A percentile compares a stretch with the other conserved stretches of the same genome.
Evolutionary conservation across 1,140 invertebrate genomes (phyloP).

Genomic region (Steinernema khuongi): DNA sequence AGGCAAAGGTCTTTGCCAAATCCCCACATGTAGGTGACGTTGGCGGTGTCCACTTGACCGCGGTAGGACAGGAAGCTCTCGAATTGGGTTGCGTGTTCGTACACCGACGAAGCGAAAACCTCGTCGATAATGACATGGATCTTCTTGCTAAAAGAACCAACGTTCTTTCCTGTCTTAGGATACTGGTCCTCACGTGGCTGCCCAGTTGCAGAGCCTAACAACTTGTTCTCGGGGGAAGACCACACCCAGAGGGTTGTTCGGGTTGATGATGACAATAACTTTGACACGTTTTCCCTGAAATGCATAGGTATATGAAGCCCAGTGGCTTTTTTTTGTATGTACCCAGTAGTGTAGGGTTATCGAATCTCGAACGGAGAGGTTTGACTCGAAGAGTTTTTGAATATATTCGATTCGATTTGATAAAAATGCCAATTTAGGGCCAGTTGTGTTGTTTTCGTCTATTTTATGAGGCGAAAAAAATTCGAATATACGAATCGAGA

Average conservation of each 20-base stretch:
- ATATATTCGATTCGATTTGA: too few species aligned
- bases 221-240: conserved; percentile 27
- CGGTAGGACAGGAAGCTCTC: neutral
- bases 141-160: conserved; percentile 28
- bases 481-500: too few species aligned
- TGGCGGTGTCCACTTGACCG: neutral
- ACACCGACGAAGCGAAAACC: conserved; percentile 34
- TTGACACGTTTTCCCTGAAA: conserved; percentile 27
- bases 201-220: conserved; percentile 35
- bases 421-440: too few species aligned
- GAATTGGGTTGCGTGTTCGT: neutral
- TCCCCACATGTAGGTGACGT: neutral
- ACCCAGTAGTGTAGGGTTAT: too few species aligned
- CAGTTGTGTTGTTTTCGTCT: too few species aligned
- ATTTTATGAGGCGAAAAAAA: too few species aligned
- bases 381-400: too few species aligned
- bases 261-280: conserved; percentile 39
- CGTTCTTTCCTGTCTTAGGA: conserved; percentile 14
- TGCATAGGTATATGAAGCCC: too few species aligned
- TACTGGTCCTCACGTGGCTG: conserved; percentile 20
- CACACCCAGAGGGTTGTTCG: conserved; percentile 31
- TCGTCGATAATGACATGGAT: conserved; percentile 35
- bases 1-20: conserved; percentile 32
- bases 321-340: too few species aligned
- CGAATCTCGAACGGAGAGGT: too few species aligned